These are phyloP conservation scores for Otolemur garnettii DNA, from an alignment of 2,113 vertebrate species.

Conservation along the genomic window DNA sequence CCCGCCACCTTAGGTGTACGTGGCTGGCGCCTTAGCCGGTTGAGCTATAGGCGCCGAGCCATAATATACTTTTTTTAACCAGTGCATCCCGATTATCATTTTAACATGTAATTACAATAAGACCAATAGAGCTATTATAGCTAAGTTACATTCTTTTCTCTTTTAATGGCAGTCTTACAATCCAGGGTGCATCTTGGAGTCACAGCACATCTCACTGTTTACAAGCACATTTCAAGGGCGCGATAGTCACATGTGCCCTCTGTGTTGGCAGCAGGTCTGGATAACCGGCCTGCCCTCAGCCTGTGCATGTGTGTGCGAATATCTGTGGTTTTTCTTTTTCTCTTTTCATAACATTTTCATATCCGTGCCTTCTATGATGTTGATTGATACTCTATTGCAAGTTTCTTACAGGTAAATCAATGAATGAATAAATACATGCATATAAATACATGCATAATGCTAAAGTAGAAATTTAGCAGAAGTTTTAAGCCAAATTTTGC, in stretches of 20 bases:
- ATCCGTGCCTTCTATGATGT: background rate
- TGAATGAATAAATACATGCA: background rate
- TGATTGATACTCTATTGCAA: background rate
- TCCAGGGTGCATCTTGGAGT: background rate
- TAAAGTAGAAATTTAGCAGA: background rate
- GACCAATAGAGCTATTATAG: background rate
- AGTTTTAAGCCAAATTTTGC: background rate
- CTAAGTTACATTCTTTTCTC: background rate
- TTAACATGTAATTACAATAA: slow-evolving; percentile 23
- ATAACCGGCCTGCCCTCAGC: background rate
- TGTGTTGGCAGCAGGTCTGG: rapidly evolving
- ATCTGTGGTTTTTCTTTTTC: background rate
- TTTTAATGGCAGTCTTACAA: background rate
- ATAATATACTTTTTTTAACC: background rate
- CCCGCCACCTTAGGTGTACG: too few species aligned
- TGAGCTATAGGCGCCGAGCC: too few species aligned
- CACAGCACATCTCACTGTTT: background rate
- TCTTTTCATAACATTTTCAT: background rate
- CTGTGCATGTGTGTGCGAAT: background rate
- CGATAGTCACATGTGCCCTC: background rate
- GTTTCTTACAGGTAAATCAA: background rate
- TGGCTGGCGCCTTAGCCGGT: too few species aligned
- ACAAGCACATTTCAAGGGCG: background rate
- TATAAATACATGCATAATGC: background rate
- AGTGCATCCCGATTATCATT: background rate